Base-by-base conservation (phyloP, 2,888 invertebrate species). In the Camponotus fellah region DNA sequence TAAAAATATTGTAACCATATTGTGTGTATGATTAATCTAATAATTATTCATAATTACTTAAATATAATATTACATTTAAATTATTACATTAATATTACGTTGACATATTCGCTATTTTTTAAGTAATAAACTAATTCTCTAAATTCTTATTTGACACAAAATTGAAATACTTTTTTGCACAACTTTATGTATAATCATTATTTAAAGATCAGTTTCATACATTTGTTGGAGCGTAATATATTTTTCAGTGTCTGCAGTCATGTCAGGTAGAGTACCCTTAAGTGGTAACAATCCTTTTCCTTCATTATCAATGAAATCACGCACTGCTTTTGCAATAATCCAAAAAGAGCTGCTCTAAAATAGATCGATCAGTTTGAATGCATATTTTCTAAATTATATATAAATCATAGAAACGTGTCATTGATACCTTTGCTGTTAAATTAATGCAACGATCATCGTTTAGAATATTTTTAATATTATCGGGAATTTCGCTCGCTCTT, bases 241-340 rank as follows among this genome's bases (percentile, higher is more conserved):
- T 91, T 98, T 97, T 85, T 97, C 97, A 5, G 99, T 99, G 90
- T 99, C 99, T 2, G 99, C 97, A 4, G 98, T 98, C 99, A 99
- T 99, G 93, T 99, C 99, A 2, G 99, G 99, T 64, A 99, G 95
- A 10, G 97, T 96, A 34, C 99, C 99, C 91, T 97, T 96, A 6
- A 99, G 95, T 8, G 99, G 99, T 34, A 99, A 95, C 84, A 96
- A 96, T 32, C 97, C 98, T 87, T 96, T 95, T 6, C 98, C 98
- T 95, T 99, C 99, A 84, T 97, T 96, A 91, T 97, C 96, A 49
- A 98, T 97, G 95, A 99, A 98, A 91, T 98, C 97, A 94, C 97
- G 96, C 1, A 99, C 95, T 17, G 99, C 99, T 91, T 97, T 97
- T 69, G 97, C 97, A 96, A 99, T 97, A 60, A 99, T 97, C 99